phyloP scores from a whole-genome alignment of 2,888 invertebrate species.

The Standfussiana lucernea region DNA sequence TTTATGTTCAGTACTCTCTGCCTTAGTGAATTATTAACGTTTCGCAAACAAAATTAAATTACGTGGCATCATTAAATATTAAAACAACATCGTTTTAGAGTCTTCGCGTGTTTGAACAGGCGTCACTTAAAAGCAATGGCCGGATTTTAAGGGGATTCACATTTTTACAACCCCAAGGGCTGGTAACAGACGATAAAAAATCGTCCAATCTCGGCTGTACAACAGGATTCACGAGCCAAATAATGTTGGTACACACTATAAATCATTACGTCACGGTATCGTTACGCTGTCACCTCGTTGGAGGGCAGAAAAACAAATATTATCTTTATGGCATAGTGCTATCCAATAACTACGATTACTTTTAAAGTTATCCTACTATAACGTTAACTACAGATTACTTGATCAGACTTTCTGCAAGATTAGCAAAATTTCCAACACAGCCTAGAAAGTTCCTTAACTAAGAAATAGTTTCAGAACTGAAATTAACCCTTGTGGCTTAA shows the following conservation, averaged over 20 bases:
- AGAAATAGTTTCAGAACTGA: constrained; percentile 24
- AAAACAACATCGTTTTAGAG: constrained; percentile 62
- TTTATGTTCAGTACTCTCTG: constrained; percentile 27
- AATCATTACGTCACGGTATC: constrained; percentile 49
- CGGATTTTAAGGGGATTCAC: constrained; percentile 53
- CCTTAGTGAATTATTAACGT: constrained; percentile 43
- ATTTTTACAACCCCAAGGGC: constrained; percentile 58
- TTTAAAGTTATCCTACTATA: not conserved
- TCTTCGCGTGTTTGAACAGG: constrained; percentile 56
- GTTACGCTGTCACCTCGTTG: constrained; percentile 28
- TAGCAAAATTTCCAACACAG: constrained; percentile 6
- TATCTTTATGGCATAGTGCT: constrained; percentile 7
- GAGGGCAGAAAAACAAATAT: constrained; percentile 16
- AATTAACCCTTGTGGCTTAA: constrained; percentile 13
- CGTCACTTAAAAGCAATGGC: constrained; percentile 54
- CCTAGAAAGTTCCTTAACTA: constrained; percentile 34
- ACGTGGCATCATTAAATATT: constrained; percentile 62
- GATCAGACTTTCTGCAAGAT: constrained; percentile 13
- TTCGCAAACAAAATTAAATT: constrained; percentile 62
- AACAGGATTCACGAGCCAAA: constrained; percentile 29
- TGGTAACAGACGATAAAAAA: constrained; percentile 57
- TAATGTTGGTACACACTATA: constrained; percentile 45
- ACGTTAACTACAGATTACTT: not conserved
- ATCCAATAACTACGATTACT: not conserved
- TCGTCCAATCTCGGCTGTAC: constrained; percentile 52